Percentiles rank a stretch among this genome's conserved stretches.
phyloP scores from a whole-genome alignment of 2,888 invertebrate genomes.

The Rhamnusium bicolor region DNA sequence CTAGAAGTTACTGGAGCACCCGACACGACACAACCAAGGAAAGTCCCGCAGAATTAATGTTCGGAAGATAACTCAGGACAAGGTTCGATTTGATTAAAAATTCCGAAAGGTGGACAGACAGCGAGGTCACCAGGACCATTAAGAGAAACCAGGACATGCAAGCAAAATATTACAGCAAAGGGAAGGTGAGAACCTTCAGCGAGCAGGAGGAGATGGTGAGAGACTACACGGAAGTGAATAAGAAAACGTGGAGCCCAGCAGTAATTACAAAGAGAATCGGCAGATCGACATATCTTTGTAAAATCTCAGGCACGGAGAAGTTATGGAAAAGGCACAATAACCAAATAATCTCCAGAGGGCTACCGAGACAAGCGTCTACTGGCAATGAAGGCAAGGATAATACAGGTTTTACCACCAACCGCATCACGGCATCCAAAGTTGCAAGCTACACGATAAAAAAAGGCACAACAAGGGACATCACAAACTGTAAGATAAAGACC shows the following conservation, averaged over 20 bases:
- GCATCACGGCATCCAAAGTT: no score
- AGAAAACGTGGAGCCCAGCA: background rate
- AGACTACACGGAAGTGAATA: slow-evolving; percentile 10
- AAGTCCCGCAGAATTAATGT: slow-evolving; percentile 32
- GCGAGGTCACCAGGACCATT: background rate
- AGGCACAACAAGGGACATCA: no score
- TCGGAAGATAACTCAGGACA: slow-evolving; percentile 33
- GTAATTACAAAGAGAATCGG: slow-evolving; percentile 1
- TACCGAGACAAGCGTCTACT: no score
- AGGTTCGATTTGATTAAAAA: slow-evolving; percentile 22
- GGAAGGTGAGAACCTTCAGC: background rate
- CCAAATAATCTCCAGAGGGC: no score
- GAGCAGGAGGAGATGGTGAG: slow-evolving; percentile 1
- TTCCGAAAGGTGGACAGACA: background rate
- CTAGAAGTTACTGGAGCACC: slow-evolving; percentile 9
- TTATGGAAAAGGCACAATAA: slow-evolving; percentile 8
- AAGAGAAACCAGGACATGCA: background rate
- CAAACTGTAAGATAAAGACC: no score
- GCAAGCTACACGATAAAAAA: no score
- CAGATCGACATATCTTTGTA: slow-evolving; percentile 21
- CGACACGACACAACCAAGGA: slow-evolving; percentile 20
- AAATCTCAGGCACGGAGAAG: background rate
- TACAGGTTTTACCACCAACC: no score
- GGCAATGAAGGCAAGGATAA: no score
- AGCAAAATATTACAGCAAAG: background rate